Base-by-base conservation (phyloP, 30 jellyfish, hydroid and myxozoan species). In the Aurelia sp. region DNA sequence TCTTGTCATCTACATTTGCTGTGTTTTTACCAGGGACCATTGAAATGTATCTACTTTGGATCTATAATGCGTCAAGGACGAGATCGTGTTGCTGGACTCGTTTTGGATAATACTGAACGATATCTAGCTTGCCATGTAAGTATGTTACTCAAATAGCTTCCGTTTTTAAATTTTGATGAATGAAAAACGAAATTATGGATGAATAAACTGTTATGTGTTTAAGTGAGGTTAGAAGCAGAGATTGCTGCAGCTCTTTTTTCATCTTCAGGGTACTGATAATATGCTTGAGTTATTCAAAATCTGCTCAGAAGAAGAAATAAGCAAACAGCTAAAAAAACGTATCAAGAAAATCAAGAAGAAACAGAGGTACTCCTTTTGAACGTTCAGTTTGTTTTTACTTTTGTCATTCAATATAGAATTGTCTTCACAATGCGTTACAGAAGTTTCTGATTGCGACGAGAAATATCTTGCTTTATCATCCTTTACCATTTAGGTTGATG, bases 101-200 rank as follows among this genome's bases (percentile, higher is more conserved):
- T 61, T 27, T 21, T 89, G 30, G 97, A 93, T 66, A n/a, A 41
- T 0, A 22, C 96, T 23, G 96, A 86, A 63, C 78, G 81, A 62
- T 93, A 82, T 74, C 78, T 93, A 1, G 97, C 96, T 27, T 93
- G 98, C 48, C 98, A 93, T 58, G 98, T 93, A 69, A 76, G 98
- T 82, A 44, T 9, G n/a, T 9, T 23, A 60, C 4, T 10, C 22
- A 13, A 4, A 13, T 3, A 16, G 33, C 33, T 2, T 2, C 33
- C 33, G 33, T 27, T 2, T 27, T 27, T 27, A 2, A 27, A 27
- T 27, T 27, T 27, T 27, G 33, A 27, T 27, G 33, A 27, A 27
- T 27, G 2, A 27, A 27, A 2, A 27, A 27, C 2, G 33, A 27
- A 27, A 0, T 27, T 27, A 27, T 27, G 33, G 33, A 27, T 27